phyloP scores from a whole-genome alignment of 2,888 invertebrate species.

The Ectemnius continuus region DNA sequence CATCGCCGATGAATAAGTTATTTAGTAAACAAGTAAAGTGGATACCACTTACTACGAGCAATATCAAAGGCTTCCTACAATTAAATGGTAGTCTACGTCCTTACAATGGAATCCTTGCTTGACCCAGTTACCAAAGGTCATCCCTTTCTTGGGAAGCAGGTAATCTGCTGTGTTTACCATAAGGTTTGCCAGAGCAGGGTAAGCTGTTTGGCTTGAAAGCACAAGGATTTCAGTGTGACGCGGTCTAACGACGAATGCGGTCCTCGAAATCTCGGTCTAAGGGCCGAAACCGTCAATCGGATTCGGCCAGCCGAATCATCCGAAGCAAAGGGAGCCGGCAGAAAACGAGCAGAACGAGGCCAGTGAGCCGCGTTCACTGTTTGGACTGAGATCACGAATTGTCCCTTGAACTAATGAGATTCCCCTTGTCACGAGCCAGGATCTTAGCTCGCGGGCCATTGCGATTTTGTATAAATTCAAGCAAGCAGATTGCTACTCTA shows the following conservation, averaged over 20 bases:
- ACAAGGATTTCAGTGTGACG: slow-evolving; percentile 41
- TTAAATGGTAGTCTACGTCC: slow-evolving; percentile 1
- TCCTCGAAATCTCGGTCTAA: slow-evolving; percentile 44
- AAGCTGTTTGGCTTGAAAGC: background rate
- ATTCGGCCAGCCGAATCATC: slow-evolving; percentile 53
- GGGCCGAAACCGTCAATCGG: slow-evolving; percentile 61
- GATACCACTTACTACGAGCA: too few species aligned
- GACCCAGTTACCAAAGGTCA: slow-evolving; percentile 9
- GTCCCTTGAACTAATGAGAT: slow-evolving; percentile 60
- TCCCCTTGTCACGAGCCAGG: slow-evolving; percentile 58
- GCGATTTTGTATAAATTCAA: slow-evolving; percentile 40
- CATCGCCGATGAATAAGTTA: too few species aligned
- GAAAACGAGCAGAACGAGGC: slow-evolving; percentile 41
- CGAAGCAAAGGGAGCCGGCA: slow-evolving; percentile 28
- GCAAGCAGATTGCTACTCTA: too few species aligned
- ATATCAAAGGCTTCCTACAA: background rate
- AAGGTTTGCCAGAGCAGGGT: background rate
- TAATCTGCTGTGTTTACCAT: background rate
- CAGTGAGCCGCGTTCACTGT: slow-evolving; percentile 44
- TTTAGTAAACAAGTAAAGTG: background rate
- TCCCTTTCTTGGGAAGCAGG: background rate
- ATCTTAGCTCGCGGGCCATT: slow-evolving; percentile 48
- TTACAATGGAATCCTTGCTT: background rate
- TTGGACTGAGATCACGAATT: slow-evolving; percentile 62
- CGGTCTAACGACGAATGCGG: slow-evolving; percentile 48